phyloP scores from a whole-genome alignment of 2,113 vertebrate species.

The Pelodiscus sinensis region DNA sequence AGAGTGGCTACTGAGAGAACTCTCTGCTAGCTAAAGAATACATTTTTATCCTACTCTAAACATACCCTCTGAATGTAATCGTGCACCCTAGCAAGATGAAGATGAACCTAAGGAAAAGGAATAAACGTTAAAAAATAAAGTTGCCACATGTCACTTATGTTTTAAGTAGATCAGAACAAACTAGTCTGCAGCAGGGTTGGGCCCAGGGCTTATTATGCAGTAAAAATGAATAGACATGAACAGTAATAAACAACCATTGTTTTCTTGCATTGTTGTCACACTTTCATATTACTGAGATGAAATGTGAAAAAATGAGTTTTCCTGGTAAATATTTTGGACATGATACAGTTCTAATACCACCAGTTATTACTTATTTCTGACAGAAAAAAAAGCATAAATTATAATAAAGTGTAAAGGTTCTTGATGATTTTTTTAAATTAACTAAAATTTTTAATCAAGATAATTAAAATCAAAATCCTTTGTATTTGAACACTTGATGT shows the following conservation, averaged over 20 bases:
- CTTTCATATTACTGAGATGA: slow-evolving; percentile 25
- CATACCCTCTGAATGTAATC: background rate
- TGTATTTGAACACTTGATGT: slow-evolving; percentile 75
- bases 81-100: background rate
- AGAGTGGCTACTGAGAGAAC: background rate
- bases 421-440: slow-evolving; percentile 63
- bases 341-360: slow-evolving; percentile 46
- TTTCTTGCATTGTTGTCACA: background rate
- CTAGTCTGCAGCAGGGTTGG: background rate
- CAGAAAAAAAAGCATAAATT: slow-evolving; percentile 68
- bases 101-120: background rate
- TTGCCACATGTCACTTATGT: background rate
- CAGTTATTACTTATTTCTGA: slow-evolving; percentile 54
- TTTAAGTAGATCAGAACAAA: background rate
- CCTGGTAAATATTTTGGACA: slow-evolving; percentile 18
- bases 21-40: background rate
- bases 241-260: background rate
- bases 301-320: background rate
- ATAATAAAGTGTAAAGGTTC: slow-evolving; percentile 67
- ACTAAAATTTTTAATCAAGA: slow-evolving; percentile 70
- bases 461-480: slow-evolving; percentile 65
- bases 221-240: background rate
- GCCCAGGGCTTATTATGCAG: background rate
- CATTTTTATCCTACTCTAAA: background rate
- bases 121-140: background rate